Percentiles rank a stretch among this genome's conserved stretches.
Evolutionary conservation across 2,797 vertebrate genomes (phyloP).

Genomic region (Champsocephalus esox): DNA sequence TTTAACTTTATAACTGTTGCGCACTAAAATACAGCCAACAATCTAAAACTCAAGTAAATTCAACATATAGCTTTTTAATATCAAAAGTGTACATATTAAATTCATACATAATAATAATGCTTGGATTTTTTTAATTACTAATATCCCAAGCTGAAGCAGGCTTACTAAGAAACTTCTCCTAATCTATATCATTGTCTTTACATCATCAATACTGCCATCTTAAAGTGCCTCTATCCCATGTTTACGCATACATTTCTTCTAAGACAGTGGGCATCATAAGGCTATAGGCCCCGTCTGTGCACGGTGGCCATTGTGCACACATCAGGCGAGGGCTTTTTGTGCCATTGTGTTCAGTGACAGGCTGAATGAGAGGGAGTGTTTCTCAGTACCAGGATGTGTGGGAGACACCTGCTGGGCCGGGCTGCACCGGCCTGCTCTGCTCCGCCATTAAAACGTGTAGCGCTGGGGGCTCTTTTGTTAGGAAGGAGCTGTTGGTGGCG

Average conservation of each 20-base stretch:
- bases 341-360: conserved; percentile 92
- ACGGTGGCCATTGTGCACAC: conserved; percentile 88
- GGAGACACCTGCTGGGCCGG: conserved; percentile 95
- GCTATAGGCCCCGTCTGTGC: conserved; percentile 73
- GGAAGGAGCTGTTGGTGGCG: conserved; percentile 89
- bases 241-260: conserved; percentile 71
- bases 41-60: not conserved
- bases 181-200: conserved; percentile 31
- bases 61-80: not conserved
- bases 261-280: conserved; percentile 63
- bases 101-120: not conserved
- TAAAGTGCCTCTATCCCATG: conserved; percentile 47
- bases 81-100: not conserved
- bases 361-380: conserved; percentile 92
- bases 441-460: conserved; percentile 88
- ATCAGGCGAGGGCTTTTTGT: conserved; percentile 82
- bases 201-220: conserved; percentile 34
- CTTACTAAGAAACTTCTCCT: not conserved
- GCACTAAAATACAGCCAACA: not conserved
- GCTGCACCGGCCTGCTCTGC: conserved; percentile 89
- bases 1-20: not conserved
- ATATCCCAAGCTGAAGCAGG: not conserved
- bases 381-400: conserved; percentile 91
- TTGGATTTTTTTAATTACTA: conserved; percentile 4
- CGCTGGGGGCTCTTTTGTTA: conserved; percentile 89